Percentiles rank a stretch among this genome's conserved stretches.
phyloP scores from a whole-genome alignment of 2,113 vertebrate genomes.

The Arenaria interpres region DNA sequence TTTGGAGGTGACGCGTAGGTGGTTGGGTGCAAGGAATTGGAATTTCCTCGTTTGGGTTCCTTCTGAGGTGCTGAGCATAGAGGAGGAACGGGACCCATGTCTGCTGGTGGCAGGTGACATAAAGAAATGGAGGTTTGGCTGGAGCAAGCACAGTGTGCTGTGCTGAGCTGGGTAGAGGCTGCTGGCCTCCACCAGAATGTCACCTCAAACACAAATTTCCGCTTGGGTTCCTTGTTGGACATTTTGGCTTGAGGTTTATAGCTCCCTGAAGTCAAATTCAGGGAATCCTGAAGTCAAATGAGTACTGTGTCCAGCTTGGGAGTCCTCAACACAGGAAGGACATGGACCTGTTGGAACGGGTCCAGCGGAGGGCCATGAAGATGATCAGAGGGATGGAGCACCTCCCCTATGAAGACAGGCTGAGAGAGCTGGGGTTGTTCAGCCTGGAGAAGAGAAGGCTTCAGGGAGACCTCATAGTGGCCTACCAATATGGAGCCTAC shows the following conservation, averaged over 20 bases:
- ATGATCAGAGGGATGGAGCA: too few relatives aligned
- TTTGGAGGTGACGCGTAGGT: rapidly evolving
- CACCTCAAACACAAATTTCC: rapidly evolving
- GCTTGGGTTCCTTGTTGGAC: rapidly evolving
- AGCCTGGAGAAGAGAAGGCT: too few relatives aligned
- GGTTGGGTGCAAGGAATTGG: rapidly evolving
- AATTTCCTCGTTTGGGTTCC: rapidly evolving
- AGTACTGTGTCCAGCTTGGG: too few relatives aligned
- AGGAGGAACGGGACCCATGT: rapidly evolving
- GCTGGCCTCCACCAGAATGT: rapidly evolving
- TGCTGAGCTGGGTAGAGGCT: not conserved
- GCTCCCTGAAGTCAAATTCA: not conserved
- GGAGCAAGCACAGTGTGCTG: rapidly evolving
- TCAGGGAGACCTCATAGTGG: too few relatives aligned
- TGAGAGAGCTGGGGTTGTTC: too few relatives aligned
- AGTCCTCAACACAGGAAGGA: too few relatives aligned
- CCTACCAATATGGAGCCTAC: too few relatives aligned
- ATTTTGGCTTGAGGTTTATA: not conserved
- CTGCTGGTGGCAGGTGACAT: rapidly evolving
- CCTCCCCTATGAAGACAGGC: too few relatives aligned
- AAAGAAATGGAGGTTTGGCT: not conserved
- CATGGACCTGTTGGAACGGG: too few relatives aligned
- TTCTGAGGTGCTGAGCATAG: rapidly evolving
- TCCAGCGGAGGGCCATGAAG: too few relatives aligned
- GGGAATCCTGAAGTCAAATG: too few relatives aligned